Evolutionary conservation across 2,888 invertebrate genomes (phyloP).

Genomic region (Drosophila seclusa): DNA sequence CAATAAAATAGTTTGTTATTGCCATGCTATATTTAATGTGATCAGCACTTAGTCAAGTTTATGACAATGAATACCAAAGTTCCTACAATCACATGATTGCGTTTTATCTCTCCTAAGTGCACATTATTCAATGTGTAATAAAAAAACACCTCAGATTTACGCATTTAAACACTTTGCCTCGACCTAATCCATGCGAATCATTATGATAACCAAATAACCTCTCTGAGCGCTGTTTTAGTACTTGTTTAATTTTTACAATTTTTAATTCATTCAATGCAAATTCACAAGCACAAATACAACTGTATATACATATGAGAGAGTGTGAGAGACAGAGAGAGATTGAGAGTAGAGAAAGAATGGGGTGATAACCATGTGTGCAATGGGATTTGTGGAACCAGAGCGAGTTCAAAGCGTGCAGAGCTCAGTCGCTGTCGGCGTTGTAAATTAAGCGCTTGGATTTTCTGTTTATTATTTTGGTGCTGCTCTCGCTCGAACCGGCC

Average conservation of each 20-base stretch:
- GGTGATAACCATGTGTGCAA: slow-evolving; percentile 61
- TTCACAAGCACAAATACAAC: slow-evolving; percentile 27
- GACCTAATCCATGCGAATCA: slow-evolving; percentile 27
- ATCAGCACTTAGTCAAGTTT: slow-evolving; percentile 61
- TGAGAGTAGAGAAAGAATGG: slow-evolving; percentile 3
- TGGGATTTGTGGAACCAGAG: slow-evolving; percentile 63
- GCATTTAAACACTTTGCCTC: slow-evolving; percentile 18
- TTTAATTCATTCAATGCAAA: slow-evolving; percentile 75
- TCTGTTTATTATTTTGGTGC: slow-evolving; percentile 40
- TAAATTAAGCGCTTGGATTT: slow-evolving; percentile 58
- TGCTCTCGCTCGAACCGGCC: slow-evolving; percentile 48
- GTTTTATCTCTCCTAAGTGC: not conserved
- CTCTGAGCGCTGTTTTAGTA: slow-evolving; percentile 19
- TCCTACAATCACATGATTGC: slow-evolving; percentile 44
- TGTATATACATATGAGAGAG: not conserved
- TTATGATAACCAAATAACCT: slow-evolving; percentile 48
- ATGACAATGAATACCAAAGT: slow-evolving; percentile 19
- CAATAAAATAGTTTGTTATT: slow-evolving; percentile 1
- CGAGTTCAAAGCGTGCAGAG: slow-evolving; percentile 29
- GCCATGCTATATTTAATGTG: slow-evolving; percentile 17
- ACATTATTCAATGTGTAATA: slow-evolving; percentile 19
- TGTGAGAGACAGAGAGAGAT: slow-evolving; percentile 3
- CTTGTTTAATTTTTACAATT: slow-evolving; percentile 62
- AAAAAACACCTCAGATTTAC: slow-evolving; percentile 33
- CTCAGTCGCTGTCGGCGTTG: slow-evolving; percentile 45